Evolutionary conservation across 2,113 vertebrate genomes (phyloP).

Genomic region (Gallinago undulata): DNA sequence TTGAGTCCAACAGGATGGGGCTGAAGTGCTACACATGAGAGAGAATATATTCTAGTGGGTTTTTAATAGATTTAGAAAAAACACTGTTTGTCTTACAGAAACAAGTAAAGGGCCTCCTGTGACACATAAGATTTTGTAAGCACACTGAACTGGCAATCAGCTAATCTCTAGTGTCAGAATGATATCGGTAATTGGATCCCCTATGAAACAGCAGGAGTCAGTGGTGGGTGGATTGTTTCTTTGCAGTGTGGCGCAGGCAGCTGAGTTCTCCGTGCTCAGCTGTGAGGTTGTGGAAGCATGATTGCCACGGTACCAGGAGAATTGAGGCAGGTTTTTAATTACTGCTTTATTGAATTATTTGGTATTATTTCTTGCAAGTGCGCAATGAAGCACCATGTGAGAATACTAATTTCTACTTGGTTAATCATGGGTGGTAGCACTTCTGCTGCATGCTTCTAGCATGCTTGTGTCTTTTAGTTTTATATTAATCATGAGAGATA

Average conservation of each 20-base stretch:
- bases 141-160: constrained; percentile 65
- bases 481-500: not conserved
- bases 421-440: constrained; percentile 23
- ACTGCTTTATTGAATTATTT: constrained; percentile 69
- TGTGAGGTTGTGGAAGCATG: constrained; percentile 39
- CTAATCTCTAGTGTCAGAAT: constrained; percentile 64
- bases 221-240: constrained; percentile 53
- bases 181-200: constrained; percentile 66
- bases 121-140: constrained; percentile 68
- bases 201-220: constrained; percentile 62
- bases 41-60: constrained; percentile 19
- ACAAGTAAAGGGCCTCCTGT: constrained; percentile 67
- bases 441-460: not conserved
- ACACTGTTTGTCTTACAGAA: constrained; percentile 62
- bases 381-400: constrained; percentile 20
- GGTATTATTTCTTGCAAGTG: constrained; percentile 65
- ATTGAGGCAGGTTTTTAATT: constrained; percentile 69
- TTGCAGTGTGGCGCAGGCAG: constrained; percentile 16
- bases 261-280: constrained; percentile 54
- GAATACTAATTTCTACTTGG: constrained; percentile 59
- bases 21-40: constrained; percentile 18
- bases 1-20: not conserved
- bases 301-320: constrained; percentile 54
- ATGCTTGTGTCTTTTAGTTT: not conserved
- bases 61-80: constrained; percentile 54